Evolutionary conservation across 2,113 vertebrate genomes (phyloP), one percentile per base, ranked within the genome.

Genomic region (Myotis brandtii): DNA sequence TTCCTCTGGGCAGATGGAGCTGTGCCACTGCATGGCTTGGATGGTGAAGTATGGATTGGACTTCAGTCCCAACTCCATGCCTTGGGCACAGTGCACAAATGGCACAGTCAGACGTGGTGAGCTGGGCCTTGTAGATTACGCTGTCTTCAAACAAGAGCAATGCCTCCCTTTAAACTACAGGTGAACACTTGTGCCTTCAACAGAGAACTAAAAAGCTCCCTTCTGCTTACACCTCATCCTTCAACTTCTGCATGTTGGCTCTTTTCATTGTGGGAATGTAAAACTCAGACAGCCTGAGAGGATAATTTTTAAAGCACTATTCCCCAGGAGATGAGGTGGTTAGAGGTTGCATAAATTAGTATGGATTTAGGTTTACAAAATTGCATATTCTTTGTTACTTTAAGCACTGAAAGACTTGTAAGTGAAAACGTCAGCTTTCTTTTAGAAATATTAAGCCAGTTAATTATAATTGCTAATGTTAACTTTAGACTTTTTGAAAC

Each of bases 381-480:
- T 81, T 59, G 34, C 16, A 34, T 50, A 43, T 77, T 66, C 52
- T 88, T 16, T 72, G 10, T 91, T 46, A 76, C 16, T 76, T 76
- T 83, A 91, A 93, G 32, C 62, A 56, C 14, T 54, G 37, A 64
- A 27, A 62, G 50, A 37, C 64, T 52, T 89, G 16, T 82, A 96
- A 82, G n/a, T 67, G 16, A 87, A 3, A 96, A 75, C 23, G 50
- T 76, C 54, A 59, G 27, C 52, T 82, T 85, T 20, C 46, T 91
- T 17, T 72, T 82, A 92, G 70, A 95, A 93, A 80, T 70, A 67
- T 4, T 89, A 12, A 64, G 52, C 43, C 34, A 83, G 20, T 89
- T 79, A 64, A 43, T 69, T 88, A n/a, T 84, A 95, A 69, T 86
- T 90, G 25, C 82, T 95, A 82, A 54, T 56, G 21, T 72, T 64